Percentiles rank a stretch among this genome's conserved stretches.
These are phyloP conservation scores for Drosophila rellima DNA, from an alignment of 2,888 invertebrate species.

Conservation along the genomic window DNA sequence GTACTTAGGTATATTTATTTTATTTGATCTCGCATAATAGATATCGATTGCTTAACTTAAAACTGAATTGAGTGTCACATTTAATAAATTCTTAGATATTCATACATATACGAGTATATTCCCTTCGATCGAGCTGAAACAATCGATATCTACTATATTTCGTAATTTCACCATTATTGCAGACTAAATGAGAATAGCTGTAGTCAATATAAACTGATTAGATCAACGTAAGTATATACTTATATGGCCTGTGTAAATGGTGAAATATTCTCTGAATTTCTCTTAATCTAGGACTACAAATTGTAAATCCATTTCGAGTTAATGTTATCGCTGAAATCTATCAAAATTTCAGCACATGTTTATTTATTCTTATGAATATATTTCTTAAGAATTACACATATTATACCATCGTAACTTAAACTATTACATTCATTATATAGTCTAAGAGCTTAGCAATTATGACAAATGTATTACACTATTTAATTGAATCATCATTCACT, in stretches of 20 bases:
- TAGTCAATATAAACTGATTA: slow-evolving; percentile 58
- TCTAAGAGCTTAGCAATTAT: slow-evolving; percentile 65
- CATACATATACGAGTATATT: not conserved
- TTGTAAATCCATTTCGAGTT: slow-evolving; percentile 44
- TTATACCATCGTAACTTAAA: not conserved
- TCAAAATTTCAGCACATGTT: slow-evolving; percentile 43
- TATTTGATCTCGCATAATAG: slow-evolving; percentile 8
- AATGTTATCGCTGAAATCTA: slow-evolving; percentile 33
- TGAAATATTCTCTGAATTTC: slow-evolving; percentile 29
- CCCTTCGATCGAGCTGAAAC: slow-evolving; percentile 10
- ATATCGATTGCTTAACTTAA: slow-evolving; percentile 21
- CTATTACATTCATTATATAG: slow-evolving; percentile 8
- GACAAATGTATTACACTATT: slow-evolving; percentile 73
- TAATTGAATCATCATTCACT: slow-evolving; percentile 61
- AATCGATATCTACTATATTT: slow-evolving; percentile 41
- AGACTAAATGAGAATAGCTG: slow-evolving; percentile 55
- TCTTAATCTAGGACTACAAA: slow-evolving; percentile 33
- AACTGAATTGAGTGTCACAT: slow-evolving; percentile 1
- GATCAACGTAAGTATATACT: slow-evolving; percentile 56
- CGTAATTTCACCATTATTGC: slow-evolving; percentile 58
- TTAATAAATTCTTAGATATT: slow-evolving; percentile 4
- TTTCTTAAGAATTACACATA: slow-evolving; percentile 21
- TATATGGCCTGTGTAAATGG: slow-evolving; percentile 59
- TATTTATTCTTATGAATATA: not conserved
- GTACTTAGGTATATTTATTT: slow-evolving; percentile 8